phyloP scores from a whole-genome alignment of 2,113 vertebrate genomes.

The Nothobranchius furzeri region DNA sequence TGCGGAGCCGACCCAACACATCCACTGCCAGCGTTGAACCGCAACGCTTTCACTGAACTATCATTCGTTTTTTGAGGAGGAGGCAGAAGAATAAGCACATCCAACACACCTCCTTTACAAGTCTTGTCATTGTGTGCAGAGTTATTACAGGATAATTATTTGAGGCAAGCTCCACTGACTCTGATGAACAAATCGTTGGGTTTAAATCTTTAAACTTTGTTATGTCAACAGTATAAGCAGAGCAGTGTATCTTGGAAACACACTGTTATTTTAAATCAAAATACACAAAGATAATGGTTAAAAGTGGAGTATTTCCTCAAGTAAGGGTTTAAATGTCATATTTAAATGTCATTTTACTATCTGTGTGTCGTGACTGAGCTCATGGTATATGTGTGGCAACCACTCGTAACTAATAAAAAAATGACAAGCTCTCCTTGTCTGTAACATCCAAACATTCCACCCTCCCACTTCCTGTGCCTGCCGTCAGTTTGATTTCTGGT shows the following conservation, averaged over 20 bases:
- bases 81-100: too few relatives aligned
- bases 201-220: too few relatives aligned
- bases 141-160: too few relatives aligned
- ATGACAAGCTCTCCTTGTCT: conserved; percentile 30
- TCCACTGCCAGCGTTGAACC: too few relatives aligned
- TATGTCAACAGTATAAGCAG: neutral
- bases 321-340: conserved; percentile 16
- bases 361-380: neutral
- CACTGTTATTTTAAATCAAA: conserved; percentile 17
- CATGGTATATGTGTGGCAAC: conserved; percentile 5
- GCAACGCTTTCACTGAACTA: too few relatives aligned
- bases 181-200: too few relatives aligned
- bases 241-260: neutral
- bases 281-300: conserved; percentile 10
- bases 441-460: conserved; percentile 11
- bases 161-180: too few relatives aligned
- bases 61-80: too few relatives aligned
- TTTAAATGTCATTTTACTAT: conserved; percentile 19
- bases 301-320: neutral
- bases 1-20: too few relatives aligned
- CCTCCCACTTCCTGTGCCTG: conserved; percentile 4
- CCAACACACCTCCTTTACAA: too few relatives aligned
- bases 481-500: conserved; percentile 34
- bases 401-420: conserved; percentile 25
- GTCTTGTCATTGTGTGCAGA: too few relatives aligned